Base-by-base conservation (phyloP, 2,113 vertebrate genomes). In the Phyllopteryx taeniolatus region DNA sequence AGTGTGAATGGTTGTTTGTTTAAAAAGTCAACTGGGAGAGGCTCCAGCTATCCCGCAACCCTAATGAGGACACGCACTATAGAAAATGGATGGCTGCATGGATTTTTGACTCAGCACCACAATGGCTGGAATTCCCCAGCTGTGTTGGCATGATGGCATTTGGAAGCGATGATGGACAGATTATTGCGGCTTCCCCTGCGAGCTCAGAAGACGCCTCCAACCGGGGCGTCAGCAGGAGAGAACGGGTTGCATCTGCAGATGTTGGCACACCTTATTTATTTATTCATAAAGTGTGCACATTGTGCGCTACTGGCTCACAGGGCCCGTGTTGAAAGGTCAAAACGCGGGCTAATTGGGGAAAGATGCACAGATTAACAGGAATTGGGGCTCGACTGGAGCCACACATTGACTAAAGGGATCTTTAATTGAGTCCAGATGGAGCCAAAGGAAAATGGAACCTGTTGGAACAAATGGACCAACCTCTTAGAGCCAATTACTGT, bases 241-340 rank as follows among this genome's bases (percentile, higher is more conserved):
- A 61, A 35, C 59, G 6, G 17, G 5, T 61, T 61, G 22, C 56
- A 61, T 49, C 71, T 78, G 71, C 68, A 77, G 74, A 76, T 82
- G 27, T 70, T 57, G 46, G 1, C 69, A 54, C 42, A 65, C 49
- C 81, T 77, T 79, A n/a, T 75, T 90, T 68, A 90, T 84, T 90
- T 88, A 89, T 90, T 90, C 79, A 91, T 90, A 82, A 85, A 85
- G 79, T 79, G 19, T 51, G 66, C 81, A 1, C 84, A 72, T 81
- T 78, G 73, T 76, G 79, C 43, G 64, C 74, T 54, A 73, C 81
- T 78, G 79, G 72, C 80, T 83, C 53, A 63, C 74, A 72, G 84
- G 19, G 82, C 74, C 31, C 83, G 68, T 77, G 68, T 69, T 82
- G 69, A 89, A 90, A 91, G 89, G 90, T 89, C 88, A 87, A 57